Conservation (phyloP, 64 coral and sea anemone species). For the Dendrophyllia cribrosa region DNA sequence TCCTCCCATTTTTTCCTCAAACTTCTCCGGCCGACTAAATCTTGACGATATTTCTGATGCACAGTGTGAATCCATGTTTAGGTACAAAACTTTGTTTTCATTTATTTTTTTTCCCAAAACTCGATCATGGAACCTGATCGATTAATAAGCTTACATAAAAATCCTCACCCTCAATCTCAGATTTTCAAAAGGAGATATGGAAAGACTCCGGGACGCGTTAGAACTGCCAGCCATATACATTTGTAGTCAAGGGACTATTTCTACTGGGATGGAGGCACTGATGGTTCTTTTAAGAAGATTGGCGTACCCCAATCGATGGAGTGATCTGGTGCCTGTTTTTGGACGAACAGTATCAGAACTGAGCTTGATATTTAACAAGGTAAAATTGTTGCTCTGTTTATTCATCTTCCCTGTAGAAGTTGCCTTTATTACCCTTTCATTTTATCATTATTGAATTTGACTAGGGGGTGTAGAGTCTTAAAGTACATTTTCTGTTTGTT, state of each 20-base stretch:
- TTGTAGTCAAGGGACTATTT: constrained; percentile 38
- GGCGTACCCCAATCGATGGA: constrained; percentile 62
- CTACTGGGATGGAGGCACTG: constrained; percentile 68
- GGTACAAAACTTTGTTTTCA: too few relatives aligned
- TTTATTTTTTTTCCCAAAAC: too few relatives aligned
- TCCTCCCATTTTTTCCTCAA: too few relatives aligned
- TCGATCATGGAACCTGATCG: too few relatives aligned
- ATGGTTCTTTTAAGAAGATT: constrained; percentile 47
- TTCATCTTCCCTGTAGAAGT: constrained; percentile 67
- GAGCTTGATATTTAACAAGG: constrained; percentile 77
- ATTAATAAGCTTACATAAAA: too few relatives aligned
- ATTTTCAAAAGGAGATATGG: constrained; percentile 61
- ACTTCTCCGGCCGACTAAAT: too few relatives aligned
- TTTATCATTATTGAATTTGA: not conserved
- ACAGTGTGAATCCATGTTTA: too few relatives aligned
- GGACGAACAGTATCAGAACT: too few relatives aligned
- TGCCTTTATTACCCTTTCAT: constrained; percentile 40
- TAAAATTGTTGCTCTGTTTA: constrained; percentile 59
- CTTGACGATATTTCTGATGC: too few relatives aligned
- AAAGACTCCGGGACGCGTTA: constrained; percentile 23
- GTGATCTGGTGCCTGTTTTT: constrained; percentile 32
- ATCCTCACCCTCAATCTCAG: too few relatives aligned
- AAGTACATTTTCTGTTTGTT: not conserved
- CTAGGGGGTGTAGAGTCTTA: not conserved
- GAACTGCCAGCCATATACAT: constrained; percentile 27